phyloP scores from a whole-genome alignment of 2,113 vertebrate genomes.

The Tragelaphus scriptus region DNA sequence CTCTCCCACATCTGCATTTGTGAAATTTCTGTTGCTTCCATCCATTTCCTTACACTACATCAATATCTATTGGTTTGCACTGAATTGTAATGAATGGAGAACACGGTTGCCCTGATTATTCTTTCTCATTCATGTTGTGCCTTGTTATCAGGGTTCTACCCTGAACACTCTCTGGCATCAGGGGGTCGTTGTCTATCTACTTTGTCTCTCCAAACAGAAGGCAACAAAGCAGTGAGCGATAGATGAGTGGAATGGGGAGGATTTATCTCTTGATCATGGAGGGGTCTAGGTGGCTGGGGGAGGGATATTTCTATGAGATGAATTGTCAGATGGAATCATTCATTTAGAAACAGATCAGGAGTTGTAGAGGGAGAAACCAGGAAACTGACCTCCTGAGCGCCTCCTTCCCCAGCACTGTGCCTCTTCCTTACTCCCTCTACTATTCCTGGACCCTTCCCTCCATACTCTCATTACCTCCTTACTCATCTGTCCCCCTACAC shows the following conservation, averaged over 20 bases:
- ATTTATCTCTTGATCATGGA: background rate
- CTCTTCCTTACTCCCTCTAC: background rate
- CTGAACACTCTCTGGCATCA: background rate
- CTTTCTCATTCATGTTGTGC: background rate
- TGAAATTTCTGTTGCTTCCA: background rate
- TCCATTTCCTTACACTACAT: background rate
- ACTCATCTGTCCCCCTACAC: fast-evolving
- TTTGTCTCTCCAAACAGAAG: background rate
- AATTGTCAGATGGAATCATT: background rate
- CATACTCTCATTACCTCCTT: background rate
- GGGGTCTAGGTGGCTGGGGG: background rate
- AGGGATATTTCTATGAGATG: background rate
- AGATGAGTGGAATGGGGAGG: no score
- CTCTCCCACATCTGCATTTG: background rate
- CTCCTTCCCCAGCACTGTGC: background rate
- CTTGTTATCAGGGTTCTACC: background rate
- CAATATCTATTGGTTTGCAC: background rate
- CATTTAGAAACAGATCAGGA: background rate
- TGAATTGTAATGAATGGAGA: background rate
- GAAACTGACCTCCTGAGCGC: background rate
- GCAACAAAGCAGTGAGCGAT: background rate
- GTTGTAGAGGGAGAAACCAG: background rate
- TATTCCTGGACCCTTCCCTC: fast-evolving
- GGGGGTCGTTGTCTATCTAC: fast-evolving
- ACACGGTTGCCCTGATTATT: fast-evolving